Conservation (phyloP, 2,888 invertebrate species). For the Halictus quadricinctus region DNA sequence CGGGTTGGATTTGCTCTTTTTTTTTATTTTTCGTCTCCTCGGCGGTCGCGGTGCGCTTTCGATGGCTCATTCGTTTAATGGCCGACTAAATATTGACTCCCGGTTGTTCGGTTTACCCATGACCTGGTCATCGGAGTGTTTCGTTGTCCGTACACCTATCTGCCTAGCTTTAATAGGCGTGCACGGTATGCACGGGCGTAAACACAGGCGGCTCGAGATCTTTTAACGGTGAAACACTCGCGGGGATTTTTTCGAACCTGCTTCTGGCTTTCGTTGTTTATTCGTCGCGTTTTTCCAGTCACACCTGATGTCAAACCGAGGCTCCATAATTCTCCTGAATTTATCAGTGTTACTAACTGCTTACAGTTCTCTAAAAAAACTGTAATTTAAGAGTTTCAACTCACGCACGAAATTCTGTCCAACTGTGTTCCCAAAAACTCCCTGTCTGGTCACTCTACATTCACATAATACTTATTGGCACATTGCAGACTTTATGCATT, state of each 20-base stretch:
- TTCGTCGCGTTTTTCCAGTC: background rate
- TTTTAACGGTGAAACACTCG: slow-evolving; percentile 32
- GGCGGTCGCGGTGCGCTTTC: slow-evolving; percentile 40
- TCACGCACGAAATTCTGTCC: background rate
- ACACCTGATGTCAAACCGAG: background rate
- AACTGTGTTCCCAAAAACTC: background rate
- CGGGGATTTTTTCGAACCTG: slow-evolving; percentile 7
- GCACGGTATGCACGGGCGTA: slow-evolving; percentile 17
- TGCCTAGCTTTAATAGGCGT: slow-evolving; percentile 35
- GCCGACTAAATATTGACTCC: slow-evolving; percentile 76
- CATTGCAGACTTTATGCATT: no score
- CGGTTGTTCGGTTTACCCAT: slow-evolving; percentile 67
- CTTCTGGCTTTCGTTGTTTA: slow-evolving; percentile 1
- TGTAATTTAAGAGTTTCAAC: background rate
- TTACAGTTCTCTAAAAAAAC: background rate
- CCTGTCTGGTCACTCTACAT: no score
- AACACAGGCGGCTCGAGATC: slow-evolving; percentile 38
- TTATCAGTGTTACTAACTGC: background rate
- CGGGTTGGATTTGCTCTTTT: slow-evolving; percentile 56
- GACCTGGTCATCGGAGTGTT: slow-evolving; percentile 65
- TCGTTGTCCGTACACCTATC: slow-evolving; percentile 57
- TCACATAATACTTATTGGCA: no score
- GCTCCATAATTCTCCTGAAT: background rate
- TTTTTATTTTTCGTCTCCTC: slow-evolving; percentile 49
- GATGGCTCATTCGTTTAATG: slow-evolving; percentile 73